These are phyloP conservation scores for Plecturocebus donacophilus DNA, from an alignment of 2,113 vertebrate species.

Conservation along the genomic window DNA sequence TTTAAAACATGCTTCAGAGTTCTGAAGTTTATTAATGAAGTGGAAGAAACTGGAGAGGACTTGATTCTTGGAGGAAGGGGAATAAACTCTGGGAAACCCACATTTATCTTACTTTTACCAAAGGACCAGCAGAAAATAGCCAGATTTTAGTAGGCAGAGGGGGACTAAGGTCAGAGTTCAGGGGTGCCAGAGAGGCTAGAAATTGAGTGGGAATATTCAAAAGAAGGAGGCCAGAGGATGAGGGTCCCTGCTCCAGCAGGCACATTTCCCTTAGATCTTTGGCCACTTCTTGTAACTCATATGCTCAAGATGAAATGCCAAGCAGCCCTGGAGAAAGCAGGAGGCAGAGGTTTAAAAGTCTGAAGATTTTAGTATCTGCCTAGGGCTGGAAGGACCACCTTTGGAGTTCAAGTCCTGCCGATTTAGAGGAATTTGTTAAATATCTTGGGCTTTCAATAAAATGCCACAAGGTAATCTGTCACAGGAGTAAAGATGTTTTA, in stretches of 20 bases:
- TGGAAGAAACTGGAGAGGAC: not conserved
- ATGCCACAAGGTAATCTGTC: not conserved
- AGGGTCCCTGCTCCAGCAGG: not conserved
- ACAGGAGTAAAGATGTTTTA: too few species aligned
- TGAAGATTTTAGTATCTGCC: not conserved
- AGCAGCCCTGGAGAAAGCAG: not conserved
- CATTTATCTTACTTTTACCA: not conserved
- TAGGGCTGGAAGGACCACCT: not conserved
- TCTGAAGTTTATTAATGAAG: constrained; percentile 21
- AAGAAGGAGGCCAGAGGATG: not conserved
- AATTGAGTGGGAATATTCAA: not conserved
- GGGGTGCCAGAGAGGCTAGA: not conserved
- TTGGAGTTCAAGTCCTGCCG: not conserved
- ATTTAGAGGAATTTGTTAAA: not conserved
- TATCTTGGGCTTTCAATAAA: not conserved
- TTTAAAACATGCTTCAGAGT: not conserved
- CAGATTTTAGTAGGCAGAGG: not conserved
- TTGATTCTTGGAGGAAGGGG: not conserved
- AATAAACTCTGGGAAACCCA: not conserved
- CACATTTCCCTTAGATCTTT: not conserved
- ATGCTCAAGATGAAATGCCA: not conserved
- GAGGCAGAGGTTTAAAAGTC: not conserved
- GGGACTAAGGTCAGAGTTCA: not conserved
- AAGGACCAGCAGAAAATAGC: not conserved
- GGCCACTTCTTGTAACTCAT: not conserved